phyloP scores from a whole-genome alignment of 1,140 invertebrate species.

The Batillaria attramentaria region DNA sequence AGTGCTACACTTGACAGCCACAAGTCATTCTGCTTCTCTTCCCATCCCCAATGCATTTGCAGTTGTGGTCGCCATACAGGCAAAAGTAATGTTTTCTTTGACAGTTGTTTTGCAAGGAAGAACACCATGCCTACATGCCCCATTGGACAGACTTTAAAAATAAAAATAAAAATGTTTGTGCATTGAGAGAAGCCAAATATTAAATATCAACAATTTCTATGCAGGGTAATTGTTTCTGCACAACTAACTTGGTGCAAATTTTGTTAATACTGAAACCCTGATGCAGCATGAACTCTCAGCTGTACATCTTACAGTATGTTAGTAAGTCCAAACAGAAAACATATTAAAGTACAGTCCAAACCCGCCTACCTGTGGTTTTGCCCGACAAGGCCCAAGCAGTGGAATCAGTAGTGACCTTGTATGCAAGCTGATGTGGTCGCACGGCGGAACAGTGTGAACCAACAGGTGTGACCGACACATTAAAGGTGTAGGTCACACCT shows the following conservation, averaged over 20 bases:
- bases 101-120: too few relatives aligned
- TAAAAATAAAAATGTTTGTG: too few relatives aligned
- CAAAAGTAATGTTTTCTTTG: too few relatives aligned
- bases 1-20: too few relatives aligned
- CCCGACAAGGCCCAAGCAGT: constrained; percentile 94
- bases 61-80: too few relatives aligned
- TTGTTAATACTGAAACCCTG: not conserved
- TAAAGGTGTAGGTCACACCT: constrained; percentile 88
- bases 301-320: too few relatives aligned
- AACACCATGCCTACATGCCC: too few relatives aligned
- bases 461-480: constrained; percentile 78
- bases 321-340: too few relatives aligned
- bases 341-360: too few relatives aligned
- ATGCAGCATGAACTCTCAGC: not conserved
- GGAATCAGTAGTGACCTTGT: constrained; percentile 92
- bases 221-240: not conserved
- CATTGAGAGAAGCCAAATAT: constrained; percentile 12
- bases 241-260: not conserved
- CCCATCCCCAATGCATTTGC: too few relatives aligned
- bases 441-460: not conserved
- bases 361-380: constrained; percentile 80
- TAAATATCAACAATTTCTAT: not conserved
- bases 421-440: constrained; percentile 82
- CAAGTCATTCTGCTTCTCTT: too few relatives aligned
- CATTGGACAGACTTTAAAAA: too few relatives aligned